A percentile compares a stretch with the other conserved stretches of the same genome.
These are phyloP conservation scores for Nomada fucata DNA, from an alignment of 2,888 invertebrate genomes.

Conservation along the genomic window DNA sequence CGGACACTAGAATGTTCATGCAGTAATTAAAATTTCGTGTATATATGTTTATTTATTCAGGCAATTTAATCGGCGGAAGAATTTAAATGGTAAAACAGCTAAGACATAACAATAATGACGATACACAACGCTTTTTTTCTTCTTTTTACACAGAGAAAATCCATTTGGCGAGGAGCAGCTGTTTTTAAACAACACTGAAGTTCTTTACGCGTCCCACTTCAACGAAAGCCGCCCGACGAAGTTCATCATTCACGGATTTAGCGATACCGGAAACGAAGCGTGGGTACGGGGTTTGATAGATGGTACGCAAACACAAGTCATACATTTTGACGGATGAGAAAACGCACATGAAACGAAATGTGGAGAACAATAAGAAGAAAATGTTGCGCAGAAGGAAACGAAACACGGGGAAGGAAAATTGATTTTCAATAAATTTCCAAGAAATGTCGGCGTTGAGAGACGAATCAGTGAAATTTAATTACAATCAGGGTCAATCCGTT, in stretches of 20 bases:
- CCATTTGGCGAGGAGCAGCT: slow-evolving; percentile 79
- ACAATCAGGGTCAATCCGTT: slow-evolving; percentile 71
- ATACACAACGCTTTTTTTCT: background rate
- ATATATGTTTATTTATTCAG: too few species aligned
- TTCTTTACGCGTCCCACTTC: slow-evolving; percentile 79
- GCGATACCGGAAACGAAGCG: slow-evolving; percentile 79
- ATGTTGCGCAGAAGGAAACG: background rate
- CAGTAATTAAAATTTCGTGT: too few species aligned
- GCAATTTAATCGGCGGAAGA: background rate
- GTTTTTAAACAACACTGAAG: slow-evolving; percentile 77
- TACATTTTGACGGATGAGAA: background rate
- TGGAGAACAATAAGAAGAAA: background rate
- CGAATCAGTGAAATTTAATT: slow-evolving; percentile 55
- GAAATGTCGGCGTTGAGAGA: slow-evolving; percentile 30
- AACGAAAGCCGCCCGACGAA: slow-evolving; percentile 79
- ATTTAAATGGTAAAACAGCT: background rate
- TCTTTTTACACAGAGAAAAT: slow-evolving; percentile 71
- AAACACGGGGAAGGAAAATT: background rate
- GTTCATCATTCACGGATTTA: slow-evolving; percentile 78
- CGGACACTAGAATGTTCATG: too few species aligned
- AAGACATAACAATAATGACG: background rate
- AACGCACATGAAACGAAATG: background rate
- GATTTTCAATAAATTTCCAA: slow-evolving; percentile 31
- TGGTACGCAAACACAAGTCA: slow-evolving; percentile 58
- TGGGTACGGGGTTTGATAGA: slow-evolving; percentile 78